phyloP scores from a whole-genome alignment of 2,797 vertebrate species.

The Gallinago solitaria region DNA sequence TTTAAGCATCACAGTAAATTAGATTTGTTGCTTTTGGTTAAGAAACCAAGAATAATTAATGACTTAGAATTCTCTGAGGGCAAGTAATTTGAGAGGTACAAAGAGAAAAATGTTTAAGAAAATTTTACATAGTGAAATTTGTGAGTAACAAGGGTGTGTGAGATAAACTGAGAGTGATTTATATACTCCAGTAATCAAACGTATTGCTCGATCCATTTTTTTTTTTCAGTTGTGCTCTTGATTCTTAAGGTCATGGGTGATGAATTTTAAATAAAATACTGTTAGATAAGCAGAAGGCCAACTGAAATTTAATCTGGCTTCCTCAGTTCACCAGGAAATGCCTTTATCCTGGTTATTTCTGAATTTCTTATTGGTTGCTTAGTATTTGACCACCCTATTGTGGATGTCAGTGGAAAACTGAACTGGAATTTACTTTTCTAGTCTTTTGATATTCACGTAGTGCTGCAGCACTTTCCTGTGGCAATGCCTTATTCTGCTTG shows the following conservation, averaged over 20 bases:
- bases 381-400: not conserved
- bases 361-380: not conserved
- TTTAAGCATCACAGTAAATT: not conserved
- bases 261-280: conserved; percentile 43
- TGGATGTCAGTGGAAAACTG: not conserved
- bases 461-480: not conserved
- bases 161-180: not conserved
- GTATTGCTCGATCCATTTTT: not conserved
- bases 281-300: conserved; percentile 13
- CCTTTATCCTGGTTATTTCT: not conserved
- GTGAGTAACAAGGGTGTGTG: not conserved
- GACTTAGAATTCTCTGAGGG: not conserved
- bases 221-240: not conserved
- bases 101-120: not conserved
- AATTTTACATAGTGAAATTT: not conserved
- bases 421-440: not conserved
- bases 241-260: conserved; percentile 3
- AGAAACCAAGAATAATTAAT: not conserved
- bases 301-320: conserved; percentile 33
- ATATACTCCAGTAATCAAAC: not conserved
- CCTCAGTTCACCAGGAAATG: conserved; percentile 8
- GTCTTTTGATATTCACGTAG: not conserved
- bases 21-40: not conserved
- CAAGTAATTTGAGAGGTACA: not conserved
- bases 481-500: not conserved